Conservation (phyloP, 1,140 invertebrate species). For the Hylaeus volcanicus region DNA sequence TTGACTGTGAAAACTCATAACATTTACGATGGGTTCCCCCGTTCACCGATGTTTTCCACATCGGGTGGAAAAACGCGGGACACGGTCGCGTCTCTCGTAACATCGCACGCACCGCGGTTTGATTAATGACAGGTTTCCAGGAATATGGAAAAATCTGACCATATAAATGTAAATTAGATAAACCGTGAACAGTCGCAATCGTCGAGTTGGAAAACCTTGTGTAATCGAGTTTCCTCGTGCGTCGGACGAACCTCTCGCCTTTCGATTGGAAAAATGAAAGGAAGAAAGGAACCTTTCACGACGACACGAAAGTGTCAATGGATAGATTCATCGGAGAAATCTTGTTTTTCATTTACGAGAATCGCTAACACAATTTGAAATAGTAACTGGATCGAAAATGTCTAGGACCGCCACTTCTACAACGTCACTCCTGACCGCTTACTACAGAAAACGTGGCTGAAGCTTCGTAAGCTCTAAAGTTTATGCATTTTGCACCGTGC, state of each 20-base stretch:
- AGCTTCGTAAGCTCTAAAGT: no score
- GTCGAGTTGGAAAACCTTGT: constrained; percentile 29
- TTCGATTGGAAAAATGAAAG: not conserved
- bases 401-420: no score
- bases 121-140: constrained; percentile 27
- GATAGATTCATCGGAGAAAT: no score
- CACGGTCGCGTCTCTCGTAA: not conserved
- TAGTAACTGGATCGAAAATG: no score
- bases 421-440: no score
- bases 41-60: constrained; percentile 20
- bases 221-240: not conserved
- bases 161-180: constrained; percentile 47
- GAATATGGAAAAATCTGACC: constrained; percentile 25
- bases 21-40: constrained; percentile 1
- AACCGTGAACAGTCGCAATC: constrained; percentile 23
- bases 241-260: not conserved
- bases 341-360: no score
- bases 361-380: no score
- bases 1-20: not conserved
- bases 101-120: constrained; percentile 1
- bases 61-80: constrained; percentile 1
- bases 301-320: constrained; percentile 1
- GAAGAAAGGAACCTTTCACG: constrained; percentile 1
- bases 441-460: no score
- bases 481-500: no score